Evolutionary conservation across 2,888 invertebrate genomes (phyloP).

Genomic region (Cryptus viduatorius): DNA sequence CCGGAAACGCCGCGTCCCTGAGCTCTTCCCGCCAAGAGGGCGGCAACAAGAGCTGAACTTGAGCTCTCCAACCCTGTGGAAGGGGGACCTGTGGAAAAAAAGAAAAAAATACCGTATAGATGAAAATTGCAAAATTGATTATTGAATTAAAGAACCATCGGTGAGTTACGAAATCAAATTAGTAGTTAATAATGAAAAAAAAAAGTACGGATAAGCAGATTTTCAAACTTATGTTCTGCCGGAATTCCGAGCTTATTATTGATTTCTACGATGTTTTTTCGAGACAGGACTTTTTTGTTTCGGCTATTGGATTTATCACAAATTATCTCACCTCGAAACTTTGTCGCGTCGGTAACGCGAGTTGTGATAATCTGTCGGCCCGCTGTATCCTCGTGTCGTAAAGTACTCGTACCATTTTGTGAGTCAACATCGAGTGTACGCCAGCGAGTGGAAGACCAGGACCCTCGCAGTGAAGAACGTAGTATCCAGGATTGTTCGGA

Average conservation of each 20-base stretch:
- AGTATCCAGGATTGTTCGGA: slow-evolving; percentile 84
- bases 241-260: not conserved
- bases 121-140: not conserved
- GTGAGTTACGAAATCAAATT: too few species aligned
- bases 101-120: not conserved
- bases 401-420: slow-evolving; percentile 91
- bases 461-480: slow-evolving; percentile 96
- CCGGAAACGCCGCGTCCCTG: slow-evolving; percentile 94
- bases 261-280: not conserved
- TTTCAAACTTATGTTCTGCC: too few species aligned
- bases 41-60: slow-evolving; percentile 94
- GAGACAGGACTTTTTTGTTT: not conserved
- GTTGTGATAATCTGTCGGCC: slow-evolving; percentile 89
- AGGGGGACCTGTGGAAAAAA: slow-evolving; percentile 87
- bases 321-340: slow-evolving; percentile 89
- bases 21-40: slow-evolving; percentile 95
- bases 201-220: too few species aligned
- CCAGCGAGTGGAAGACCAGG: slow-evolving; percentile 95
- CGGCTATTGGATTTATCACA: not conserved
- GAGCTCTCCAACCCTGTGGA: slow-evolving; percentile 94
- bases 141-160: not conserved
- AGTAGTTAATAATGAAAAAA: too few species aligned
- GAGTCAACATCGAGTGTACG: slow-evolving; percentile 91
- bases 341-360: slow-evolving; percentile 93
- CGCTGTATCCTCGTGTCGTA: slow-evolving; percentile 89